Percentiles rank a stretch among this genome's conserved stretches.
These are phyloP conservation scores for Adela reaumurella DNA, from an alignment of 2,888 invertebrate species.

Conservation along the genomic window DNA sequence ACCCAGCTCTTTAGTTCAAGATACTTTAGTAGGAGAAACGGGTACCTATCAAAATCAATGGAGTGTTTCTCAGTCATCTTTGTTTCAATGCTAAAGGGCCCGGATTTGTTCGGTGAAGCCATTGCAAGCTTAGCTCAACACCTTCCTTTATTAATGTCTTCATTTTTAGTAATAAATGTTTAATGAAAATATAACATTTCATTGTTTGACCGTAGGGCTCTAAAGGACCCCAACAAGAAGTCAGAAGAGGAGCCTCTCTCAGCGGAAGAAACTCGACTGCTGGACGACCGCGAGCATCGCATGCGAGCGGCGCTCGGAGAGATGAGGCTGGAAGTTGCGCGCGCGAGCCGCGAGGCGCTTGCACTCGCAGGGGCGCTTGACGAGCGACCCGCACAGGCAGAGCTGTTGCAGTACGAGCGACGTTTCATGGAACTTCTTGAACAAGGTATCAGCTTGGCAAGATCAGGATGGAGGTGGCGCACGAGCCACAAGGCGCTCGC, in stretches of 20 bases:
- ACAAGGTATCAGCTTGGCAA: constrained; percentile 68
- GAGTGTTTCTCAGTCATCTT: too few species aligned
- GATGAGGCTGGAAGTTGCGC: constrained; percentile 66
- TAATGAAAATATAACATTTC: too few species aligned
- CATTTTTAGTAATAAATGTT: too few species aligned
- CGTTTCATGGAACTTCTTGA: constrained; percentile 95
- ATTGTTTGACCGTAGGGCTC: constrained; percentile 17
- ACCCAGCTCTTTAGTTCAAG: too few species aligned
- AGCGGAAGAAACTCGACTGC: constrained; percentile 33
- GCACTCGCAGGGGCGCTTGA: constrained; percentile 83
- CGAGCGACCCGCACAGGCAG: constrained; percentile 89
- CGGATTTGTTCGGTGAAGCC: too few species aligned
- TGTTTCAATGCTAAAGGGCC: too few species aligned
- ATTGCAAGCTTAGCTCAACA: too few species aligned
- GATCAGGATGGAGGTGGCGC: constrained; percentile 64
- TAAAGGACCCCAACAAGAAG: constrained; percentile 23
- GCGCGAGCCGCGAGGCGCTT: constrained; percentile 74
- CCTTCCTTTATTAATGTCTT: too few species aligned
- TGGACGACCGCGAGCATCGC: constrained; percentile 35
- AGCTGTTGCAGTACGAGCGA: constrained; percentile 92
- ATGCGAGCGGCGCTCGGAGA: constrained; percentile 31
- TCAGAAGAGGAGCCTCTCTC: constrained; percentile 36
- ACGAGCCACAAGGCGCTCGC: constrained; percentile 75
- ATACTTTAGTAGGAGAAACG: too few species aligned
- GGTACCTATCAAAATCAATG: too few species aligned